A percentile compares a stretch with the other conserved stretches of the same genome.
These are phyloP conservation scores for Passer montanus DNA, from an alignment of 2,113 vertebrate species.

Conservation along the genomic window DNA sequence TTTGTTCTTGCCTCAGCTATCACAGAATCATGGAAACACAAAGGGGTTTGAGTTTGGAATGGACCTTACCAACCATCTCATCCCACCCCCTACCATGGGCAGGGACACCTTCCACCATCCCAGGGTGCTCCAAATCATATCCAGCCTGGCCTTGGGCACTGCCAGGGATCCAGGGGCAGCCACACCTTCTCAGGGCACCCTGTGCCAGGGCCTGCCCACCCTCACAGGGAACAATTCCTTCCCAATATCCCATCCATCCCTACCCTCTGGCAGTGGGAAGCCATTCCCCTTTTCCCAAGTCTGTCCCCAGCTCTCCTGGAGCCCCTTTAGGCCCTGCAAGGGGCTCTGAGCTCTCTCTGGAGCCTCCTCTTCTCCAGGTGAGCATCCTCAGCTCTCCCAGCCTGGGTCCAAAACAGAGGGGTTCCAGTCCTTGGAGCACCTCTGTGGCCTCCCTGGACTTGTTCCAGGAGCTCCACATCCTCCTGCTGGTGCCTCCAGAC, in stretches of 20 bases:
- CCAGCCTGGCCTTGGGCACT: background rate
- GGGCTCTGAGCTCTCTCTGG: accelerated
- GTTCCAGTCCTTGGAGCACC: background rate
- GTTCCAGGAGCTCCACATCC: background rate
- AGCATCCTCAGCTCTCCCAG: background rate
- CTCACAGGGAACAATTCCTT: background rate
- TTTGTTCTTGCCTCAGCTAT: background rate
- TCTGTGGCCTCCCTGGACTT: background rate
- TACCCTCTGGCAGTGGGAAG: background rate
- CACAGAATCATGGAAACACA: background rate
- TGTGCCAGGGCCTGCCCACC: background rate
- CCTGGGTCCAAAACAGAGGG: background rate
- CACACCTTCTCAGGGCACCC: background rate
- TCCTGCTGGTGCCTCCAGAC: background rate
- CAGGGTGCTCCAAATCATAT: accelerated
- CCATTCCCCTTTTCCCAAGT: background rate
- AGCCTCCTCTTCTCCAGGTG: background rate
- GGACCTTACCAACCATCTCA: background rate
- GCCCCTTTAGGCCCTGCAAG: background rate
- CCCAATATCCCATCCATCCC: accelerated
- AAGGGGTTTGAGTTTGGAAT: background rate
- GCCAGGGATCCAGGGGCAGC: background rate
- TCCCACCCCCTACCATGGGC: too few species aligned
- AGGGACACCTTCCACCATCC: accelerated
- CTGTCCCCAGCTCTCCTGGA: background rate